phyloP scores from a whole-genome alignment of 1,140 invertebrate species.

The Maniola jurtina region DNA sequence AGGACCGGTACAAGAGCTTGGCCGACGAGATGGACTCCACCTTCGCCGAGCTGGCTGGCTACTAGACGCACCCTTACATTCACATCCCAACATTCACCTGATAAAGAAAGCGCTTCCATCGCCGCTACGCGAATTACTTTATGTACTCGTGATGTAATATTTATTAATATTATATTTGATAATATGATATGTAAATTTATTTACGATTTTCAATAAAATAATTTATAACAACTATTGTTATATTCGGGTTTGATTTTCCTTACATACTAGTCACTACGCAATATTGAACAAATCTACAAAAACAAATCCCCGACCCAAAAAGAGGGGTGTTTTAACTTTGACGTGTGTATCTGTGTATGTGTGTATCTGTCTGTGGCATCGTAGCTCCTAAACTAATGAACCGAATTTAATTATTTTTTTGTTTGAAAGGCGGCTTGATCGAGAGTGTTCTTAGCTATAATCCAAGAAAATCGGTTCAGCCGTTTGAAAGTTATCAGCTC shows the following conservation, averaged over 20 bases:
- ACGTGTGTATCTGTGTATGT: too few species aligned
- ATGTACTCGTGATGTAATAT: conserved; percentile 74
- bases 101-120: conserved; percentile 37
- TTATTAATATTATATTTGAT: conserved; percentile 77
- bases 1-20: conserved; percentile 98
- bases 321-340: too few species aligned
- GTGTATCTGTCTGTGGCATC: too few species aligned
- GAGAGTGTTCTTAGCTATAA: too few species aligned
- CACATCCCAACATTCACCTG: conserved; percentile 43
- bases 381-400: too few species aligned
- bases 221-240: conserved; percentile 63
- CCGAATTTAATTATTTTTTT: too few species aligned
- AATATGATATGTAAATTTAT: conserved; percentile 79
- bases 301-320: too few species aligned
- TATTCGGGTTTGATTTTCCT: background rate
- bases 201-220: conserved; percentile 79
- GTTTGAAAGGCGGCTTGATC: too few species aligned
- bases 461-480: too few species aligned
- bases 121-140: conserved; percentile 41
- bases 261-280: too few species aligned
- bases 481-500: too few species aligned
- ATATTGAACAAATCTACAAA: too few species aligned
- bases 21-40: conserved; percentile 98
- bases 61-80: conserved; percentile 79
- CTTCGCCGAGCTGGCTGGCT: conserved; percentile 96